These are phyloP conservation scores for Teleogryllus oceanicus DNA, from an alignment of 2,888 invertebrate species.

Conservation along the genomic window DNA sequence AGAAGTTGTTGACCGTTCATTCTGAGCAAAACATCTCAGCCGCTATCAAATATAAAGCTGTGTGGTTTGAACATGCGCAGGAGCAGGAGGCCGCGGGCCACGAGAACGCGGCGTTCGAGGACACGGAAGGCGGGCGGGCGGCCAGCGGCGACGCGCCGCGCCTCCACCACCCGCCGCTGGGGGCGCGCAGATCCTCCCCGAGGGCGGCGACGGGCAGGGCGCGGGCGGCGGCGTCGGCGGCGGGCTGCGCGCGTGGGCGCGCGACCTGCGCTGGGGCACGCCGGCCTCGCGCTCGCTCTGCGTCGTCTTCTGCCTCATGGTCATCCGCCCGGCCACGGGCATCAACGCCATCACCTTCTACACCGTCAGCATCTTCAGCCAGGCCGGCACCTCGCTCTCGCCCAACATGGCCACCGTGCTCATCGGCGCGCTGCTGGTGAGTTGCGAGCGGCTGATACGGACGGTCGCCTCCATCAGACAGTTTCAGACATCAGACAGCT, in stretches of 20 bases:
- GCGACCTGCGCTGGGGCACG: background rate
- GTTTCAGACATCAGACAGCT: too few relatives aligned
- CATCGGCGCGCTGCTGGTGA: constrained; percentile 4
- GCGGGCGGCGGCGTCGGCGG: background rate
- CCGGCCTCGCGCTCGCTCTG: background rate
- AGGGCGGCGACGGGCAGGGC: background rate
- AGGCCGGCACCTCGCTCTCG: constrained; percentile 3
- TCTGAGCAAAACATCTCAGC: too few relatives aligned
- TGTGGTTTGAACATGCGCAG: too few relatives aligned
- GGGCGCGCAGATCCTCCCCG: background rate
- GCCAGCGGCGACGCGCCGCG: background rate
- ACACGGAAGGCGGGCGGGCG: background rate
- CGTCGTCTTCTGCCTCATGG: constrained; percentile 8
- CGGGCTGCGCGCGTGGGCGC: background rate
- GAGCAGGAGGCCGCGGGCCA: background rate
- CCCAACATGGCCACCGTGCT: background rate
- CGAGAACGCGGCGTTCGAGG: constrained; percentile 1
- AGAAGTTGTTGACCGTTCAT: too few relatives aligned
- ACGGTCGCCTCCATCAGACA: too few relatives aligned
- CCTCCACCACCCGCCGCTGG: background rate
- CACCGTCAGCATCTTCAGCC: constrained; percentile 10
- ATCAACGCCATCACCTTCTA: constrained; percentile 18
- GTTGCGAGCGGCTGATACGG: background rate
- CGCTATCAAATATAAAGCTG: too few relatives aligned
- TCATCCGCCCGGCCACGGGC: background rate